Conservation (phyloP, 2,797 vertebrate species). For the Epinephelus awoara region DNA sequence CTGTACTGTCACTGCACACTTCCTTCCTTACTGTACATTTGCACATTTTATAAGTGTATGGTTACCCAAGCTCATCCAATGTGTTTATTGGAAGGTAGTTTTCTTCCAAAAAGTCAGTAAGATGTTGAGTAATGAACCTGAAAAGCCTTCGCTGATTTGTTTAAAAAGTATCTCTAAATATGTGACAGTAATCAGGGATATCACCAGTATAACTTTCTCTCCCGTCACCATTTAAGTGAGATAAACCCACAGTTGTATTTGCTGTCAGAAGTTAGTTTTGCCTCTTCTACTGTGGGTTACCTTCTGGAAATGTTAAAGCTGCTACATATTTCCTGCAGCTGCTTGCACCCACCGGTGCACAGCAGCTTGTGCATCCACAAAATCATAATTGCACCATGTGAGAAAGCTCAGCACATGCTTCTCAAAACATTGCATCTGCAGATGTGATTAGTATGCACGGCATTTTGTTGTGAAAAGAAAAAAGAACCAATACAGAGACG, state of each 20-base stretch:
- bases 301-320: slow-evolving; percentile 11
- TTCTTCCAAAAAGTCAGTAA: neutral
- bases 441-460: slow-evolving; percentile 7
- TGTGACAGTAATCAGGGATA: neutral
- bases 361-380: slow-evolving; percentile 20
- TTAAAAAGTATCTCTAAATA: neutral
- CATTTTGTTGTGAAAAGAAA: neutral
- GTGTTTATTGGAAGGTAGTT: slow-evolving; percentile 11
- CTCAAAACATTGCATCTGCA: slow-evolving; percentile 16
- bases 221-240: neutral
- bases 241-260: neutral
- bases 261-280: slow-evolving; percentile 6
- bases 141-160: slow-evolving; percentile 6
- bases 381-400: slow-evolving; percentile 6
- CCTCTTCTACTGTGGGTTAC: neutral
- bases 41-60: slow-evolving; percentile 14
- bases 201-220: neutral
- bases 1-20: slow-evolving; percentile 46
- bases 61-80: slow-evolving; percentile 26
- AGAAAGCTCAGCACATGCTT: neutral
- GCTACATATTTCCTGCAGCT: slow-evolving; percentile 13
- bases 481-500: neutral
- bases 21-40: slow-evolving; percentile 39
- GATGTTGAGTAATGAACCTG: slow-evolving; percentile 18
- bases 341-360: slow-evolving; percentile 7